Conservation (phyloP, 2,797 vertebrate species). For the Sphenodon punctatus region DNA sequence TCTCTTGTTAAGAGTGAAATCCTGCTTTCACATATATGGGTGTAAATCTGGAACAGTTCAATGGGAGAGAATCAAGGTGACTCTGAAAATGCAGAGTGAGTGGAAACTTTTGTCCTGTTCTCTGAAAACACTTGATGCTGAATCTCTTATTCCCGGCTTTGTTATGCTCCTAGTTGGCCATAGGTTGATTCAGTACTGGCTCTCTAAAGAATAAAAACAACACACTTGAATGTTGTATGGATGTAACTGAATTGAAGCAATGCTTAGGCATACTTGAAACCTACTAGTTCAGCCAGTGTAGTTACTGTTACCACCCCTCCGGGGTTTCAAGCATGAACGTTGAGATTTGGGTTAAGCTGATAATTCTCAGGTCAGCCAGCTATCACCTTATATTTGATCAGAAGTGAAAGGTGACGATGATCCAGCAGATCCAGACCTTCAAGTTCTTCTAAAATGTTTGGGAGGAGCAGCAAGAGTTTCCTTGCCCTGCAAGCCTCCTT, state of each 20-base stretch:
- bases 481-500: no score
- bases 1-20: neutral
- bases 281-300: neutral
- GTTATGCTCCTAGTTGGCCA: neutral
- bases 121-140: no score
- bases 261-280: neutral
- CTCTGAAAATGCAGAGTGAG: neutral
- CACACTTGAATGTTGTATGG: neutral
- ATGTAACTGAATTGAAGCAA: neutral
- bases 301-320: no score
- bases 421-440: no score
- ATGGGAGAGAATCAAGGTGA: neutral
- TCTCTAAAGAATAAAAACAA: neutral
- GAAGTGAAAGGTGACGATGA: no score
- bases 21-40: neutral
- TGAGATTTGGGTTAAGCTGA: no score
- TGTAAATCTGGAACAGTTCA: neutral
- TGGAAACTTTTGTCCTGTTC: no score
- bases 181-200: neutral
- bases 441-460: no score
- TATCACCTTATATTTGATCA: no score
- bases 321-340: no score
- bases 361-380: no score
- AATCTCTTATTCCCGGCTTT: neutral
- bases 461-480: no score